phyloP scores from a whole-genome alignment of 2,113 vertebrate genomes.

The Ageneiosus marmoratus region DNA sequence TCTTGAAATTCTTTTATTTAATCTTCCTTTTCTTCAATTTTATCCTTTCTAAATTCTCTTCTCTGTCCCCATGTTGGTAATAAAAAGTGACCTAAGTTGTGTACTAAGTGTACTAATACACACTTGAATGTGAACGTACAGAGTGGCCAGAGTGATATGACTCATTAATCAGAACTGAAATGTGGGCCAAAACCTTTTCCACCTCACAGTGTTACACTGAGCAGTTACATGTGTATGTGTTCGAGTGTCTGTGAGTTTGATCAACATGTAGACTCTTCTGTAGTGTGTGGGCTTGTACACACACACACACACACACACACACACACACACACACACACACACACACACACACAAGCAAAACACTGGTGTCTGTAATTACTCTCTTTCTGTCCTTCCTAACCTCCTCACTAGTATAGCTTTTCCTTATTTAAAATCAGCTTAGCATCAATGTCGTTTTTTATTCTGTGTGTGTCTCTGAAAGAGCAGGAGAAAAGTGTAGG shows the following conservation, averaged over 20 bases:
- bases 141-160: conserved; percentile 5
- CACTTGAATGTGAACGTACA: background rate
- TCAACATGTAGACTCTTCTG: background rate
- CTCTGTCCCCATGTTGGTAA: background rate
- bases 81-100: background rate
- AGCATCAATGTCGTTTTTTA: background rate
- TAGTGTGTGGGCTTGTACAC: background rate
- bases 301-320: background rate
- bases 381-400: background rate
- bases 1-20: no score
- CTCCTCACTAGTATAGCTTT: background rate
- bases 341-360: background rate
- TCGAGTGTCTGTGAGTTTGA: background rate
- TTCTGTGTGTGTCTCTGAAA: background rate
- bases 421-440: background rate
- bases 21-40: background rate
- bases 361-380: background rate
- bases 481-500: background rate
- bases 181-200: conserved; percentile 43
- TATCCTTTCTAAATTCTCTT: background rate
- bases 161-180: conserved; percentile 34
- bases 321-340: background rate
- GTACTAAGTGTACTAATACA: conserved; percentile 20
- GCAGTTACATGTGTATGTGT: background rate
- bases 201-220: background rate